These are phyloP conservation scores for Dusona sp. DNA, from an alignment of 2,888 invertebrate species.

Conservation along the genomic window DNA sequence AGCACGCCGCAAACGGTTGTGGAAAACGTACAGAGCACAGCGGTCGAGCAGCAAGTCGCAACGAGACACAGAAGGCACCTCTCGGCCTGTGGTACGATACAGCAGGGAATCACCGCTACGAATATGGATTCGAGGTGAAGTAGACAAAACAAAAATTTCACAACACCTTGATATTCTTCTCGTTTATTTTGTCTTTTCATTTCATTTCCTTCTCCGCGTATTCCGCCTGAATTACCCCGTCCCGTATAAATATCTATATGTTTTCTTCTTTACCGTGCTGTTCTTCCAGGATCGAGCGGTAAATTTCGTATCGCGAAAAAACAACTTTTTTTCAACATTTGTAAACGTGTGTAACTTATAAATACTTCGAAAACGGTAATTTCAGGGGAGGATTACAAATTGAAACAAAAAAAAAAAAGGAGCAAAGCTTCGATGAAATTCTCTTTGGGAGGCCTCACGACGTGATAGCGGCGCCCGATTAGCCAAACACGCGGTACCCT, in stretches of 20 bases:
- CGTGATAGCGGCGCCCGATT: conserved; percentile 82
- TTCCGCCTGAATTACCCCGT: neutral
- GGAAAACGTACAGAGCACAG: conserved; percentile 83
- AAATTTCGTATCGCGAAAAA: conserved; percentile 36
- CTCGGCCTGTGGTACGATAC: conserved; percentile 86
- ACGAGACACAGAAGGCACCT: conserved; percentile 86
- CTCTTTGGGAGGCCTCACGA: conserved; percentile 83
- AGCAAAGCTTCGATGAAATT: conserved; percentile 68
- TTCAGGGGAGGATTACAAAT: neutral
- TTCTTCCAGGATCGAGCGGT: conserved; percentile 63
- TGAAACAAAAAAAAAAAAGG: neutral
- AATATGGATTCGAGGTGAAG: conserved; percentile 83
- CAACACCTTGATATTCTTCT: neutral
- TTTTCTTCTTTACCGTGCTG: conserved; percentile 49
- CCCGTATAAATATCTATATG: conserved; percentile 12
- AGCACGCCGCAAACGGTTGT: conserved; percentile 86
- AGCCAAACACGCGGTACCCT: conserved; percentile 80
- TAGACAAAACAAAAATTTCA: conserved; percentile 18
- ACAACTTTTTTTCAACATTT: neutral
- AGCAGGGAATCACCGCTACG: conserved; percentile 77
- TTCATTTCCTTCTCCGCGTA: neutral
- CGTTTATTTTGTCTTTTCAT: neutral
- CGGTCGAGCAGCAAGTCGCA: conserved; percentile 82
- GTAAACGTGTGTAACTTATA: neutral
- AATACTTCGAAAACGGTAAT: neutral